Base-by-base conservation (phyloP, 2,113 vertebrate species). In the Toxostoma redivivum region DNA sequence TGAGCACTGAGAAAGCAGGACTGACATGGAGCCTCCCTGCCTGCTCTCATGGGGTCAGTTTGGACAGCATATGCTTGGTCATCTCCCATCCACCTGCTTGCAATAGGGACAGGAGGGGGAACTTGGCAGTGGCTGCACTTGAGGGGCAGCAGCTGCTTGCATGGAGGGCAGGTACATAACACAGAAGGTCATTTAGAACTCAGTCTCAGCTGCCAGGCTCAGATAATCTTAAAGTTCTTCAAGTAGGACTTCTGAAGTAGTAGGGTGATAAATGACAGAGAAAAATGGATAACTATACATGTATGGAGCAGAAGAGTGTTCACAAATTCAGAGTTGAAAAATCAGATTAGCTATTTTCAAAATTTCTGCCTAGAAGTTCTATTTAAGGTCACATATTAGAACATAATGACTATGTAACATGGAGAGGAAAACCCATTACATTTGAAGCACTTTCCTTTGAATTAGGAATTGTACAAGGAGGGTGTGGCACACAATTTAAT, bases 101-200 rank as follows among this genome's bases (percentile, higher is more conserved):
- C 38, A 14, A 4, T 0, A 0, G 53, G 37, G 48, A 33, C 31
- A 31, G 73, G 13, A 67, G 45, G 35, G 37, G 18, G 24, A 22
- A 20, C 35, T 15, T 15, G 28, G 57, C 76, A 79, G 45, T 1
- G 2, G 27, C 47, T 66, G 47, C 42, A 48, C 23, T 6, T 53
- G 48, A 47, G 35, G 42, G 20, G 47, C n/a, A 56, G 56, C 33
- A 79, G 53, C 58, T 84, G 60, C 62, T 81, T 30, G 24, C 12
- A 7, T 0, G 6, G 57, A 33, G 35, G 35, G 13, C 14, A 15
- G 35, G 21, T n/a, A 6, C 16, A 28, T 30, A 60, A 6, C 1
- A 15, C 13, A 57, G 51, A 40, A 44, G 13, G 35, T 50, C 12
- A 40, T 64, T 81, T 9, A 37, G 50, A n/a, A 8, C 51, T 65